phyloP scores from a whole-genome alignment of 1,140 invertebrate genomes.

The Stenopsyche tienmushanensis region DNA sequence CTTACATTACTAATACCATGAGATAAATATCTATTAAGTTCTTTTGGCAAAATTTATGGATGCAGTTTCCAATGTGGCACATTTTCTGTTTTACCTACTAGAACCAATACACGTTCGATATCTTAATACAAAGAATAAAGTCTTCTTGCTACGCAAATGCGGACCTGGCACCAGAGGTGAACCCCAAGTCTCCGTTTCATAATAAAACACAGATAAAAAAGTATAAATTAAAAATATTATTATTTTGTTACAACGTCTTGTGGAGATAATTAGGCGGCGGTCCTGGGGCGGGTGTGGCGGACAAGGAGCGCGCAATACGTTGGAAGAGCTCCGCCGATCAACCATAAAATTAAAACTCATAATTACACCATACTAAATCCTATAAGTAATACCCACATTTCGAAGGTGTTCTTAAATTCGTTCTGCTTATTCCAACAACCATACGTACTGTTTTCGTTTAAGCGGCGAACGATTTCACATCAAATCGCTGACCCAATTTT shows the following conservation, averaged over 20 bases:
- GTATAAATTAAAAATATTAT: slow-evolving; percentile 42
- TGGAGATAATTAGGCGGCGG: slow-evolving; percentile 38
- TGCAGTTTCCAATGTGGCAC: too few species aligned
- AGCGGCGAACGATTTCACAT: not conserved
- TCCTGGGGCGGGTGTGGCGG: slow-evolving; percentile 20
- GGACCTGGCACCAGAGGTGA: not conserved
- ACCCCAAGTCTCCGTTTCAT: slow-evolving; percentile 24
- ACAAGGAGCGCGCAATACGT: slow-evolving; percentile 17
- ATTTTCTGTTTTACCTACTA: too few species aligned
- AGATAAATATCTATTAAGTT: too few species aligned
- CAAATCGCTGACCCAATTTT: too few species aligned
- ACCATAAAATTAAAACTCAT: slow-evolving; percentile 41
- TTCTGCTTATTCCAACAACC: slow-evolving; percentile 19
- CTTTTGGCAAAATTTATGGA: too few species aligned
- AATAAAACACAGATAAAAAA: slow-evolving; percentile 40
- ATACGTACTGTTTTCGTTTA: too few species aligned
- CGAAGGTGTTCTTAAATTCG: slow-evolving; percentile 37
- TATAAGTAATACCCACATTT: slow-evolving; percentile 31
- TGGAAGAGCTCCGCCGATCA: slow-evolving; percentile 11
- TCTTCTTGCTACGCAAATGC: too few species aligned
- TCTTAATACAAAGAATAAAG: too few species aligned
- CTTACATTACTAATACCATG: too few species aligned
- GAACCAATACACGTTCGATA: too few species aligned
- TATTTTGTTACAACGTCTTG: slow-evolving; percentile 39
- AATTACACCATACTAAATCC: slow-evolving; percentile 41